phyloP scores from a whole-genome alignment of 2,113 vertebrate genomes.

The Syngnathus floridae region DNA sequence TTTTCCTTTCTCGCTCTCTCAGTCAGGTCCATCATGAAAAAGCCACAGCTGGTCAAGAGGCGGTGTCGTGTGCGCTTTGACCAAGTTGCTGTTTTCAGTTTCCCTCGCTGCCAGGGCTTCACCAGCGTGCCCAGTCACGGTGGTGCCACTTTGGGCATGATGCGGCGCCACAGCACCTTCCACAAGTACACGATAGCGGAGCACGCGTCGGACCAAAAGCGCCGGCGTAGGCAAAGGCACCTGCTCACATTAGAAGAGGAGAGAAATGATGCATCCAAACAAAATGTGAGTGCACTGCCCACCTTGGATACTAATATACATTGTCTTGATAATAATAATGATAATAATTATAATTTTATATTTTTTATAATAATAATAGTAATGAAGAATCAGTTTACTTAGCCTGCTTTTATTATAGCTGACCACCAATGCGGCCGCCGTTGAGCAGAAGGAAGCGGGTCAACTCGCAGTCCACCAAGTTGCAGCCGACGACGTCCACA shows the following conservation, averaged over 20 bases:
- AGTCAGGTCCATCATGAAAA: slow-evolving; percentile 83
- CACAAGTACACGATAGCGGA: slow-evolving; percentile 78
- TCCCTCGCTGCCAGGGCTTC: slow-evolving; percentile 89
- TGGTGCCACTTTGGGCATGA: slow-evolving; percentile 88
- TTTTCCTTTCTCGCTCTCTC: slow-evolving; percentile 7
- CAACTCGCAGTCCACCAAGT: slow-evolving; percentile 75
- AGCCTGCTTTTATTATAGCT: slow-evolving; percentile 60
- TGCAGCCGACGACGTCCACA: slow-evolving; percentile 45
- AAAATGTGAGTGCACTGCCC: slow-evolving; percentile 65
- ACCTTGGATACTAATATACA: neutral
- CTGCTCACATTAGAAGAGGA: slow-evolving; percentile 74
- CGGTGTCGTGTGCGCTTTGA: slow-evolving; percentile 75
- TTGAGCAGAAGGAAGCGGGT: slow-evolving; percentile 68
- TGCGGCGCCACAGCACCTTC: slow-evolving; percentile 70
- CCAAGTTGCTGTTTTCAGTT: slow-evolving; percentile 83
- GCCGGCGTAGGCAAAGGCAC: slow-evolving; percentile 67
- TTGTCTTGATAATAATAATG: too few relatives aligned
- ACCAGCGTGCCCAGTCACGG: slow-evolving; percentile 85
- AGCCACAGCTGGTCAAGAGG: slow-evolving; percentile 58
- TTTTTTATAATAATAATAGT: too few relatives aligned
- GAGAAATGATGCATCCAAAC: slow-evolving; percentile 67
- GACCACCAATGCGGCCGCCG: slow-evolving; percentile 60
- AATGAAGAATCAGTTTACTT: neutral
- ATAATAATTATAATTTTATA: too few relatives aligned
- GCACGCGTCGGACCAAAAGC: slow-evolving; percentile 74